These are phyloP conservation scores for Acleris cristana DNA, from an alignment of 2,888 invertebrate species.

Conservation along the genomic window DNA sequence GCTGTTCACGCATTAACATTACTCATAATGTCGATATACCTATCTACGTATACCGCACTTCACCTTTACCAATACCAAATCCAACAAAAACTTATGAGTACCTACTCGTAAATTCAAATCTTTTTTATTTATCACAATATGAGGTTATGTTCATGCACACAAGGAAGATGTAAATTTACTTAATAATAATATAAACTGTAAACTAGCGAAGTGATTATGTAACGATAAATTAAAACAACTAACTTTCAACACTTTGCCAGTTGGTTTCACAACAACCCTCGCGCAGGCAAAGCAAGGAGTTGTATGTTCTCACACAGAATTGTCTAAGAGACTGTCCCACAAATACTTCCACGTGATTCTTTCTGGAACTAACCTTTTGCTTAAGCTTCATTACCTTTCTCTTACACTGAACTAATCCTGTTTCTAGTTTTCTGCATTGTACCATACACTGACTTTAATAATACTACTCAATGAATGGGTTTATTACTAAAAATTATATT, in stretches of 20 bases:
- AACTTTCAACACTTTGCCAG: slow-evolving; percentile 32
- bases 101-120: too few relatives aligned
- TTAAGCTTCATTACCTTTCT: slow-evolving; percentile 26
- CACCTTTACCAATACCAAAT: too few relatives aligned
- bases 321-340: slow-evolving; percentile 10
- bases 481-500: slow-evolving; percentile 27
- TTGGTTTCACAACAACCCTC: slow-evolving; percentile 9
- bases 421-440: slow-evolving; percentile 24
- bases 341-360: slow-evolving; percentile 15
- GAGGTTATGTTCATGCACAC: slow-evolving; percentile 30
- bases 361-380: slow-evolving; percentile 27
- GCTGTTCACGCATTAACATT: slow-evolving; percentile 67
- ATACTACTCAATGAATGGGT: slow-evolving; percentile 16
- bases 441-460: slow-evolving; percentile 19
- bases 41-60: not conserved
- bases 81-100: too few relatives aligned
- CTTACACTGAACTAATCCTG: slow-evolving; percentile 18
- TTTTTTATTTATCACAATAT: slow-evolving; percentile 18
- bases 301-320: too few relatives aligned
- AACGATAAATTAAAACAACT: slow-evolving; percentile 33
- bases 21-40: slow-evolving; percentile 37
- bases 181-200: too few relatives aligned
- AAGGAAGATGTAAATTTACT: slow-evolving; percentile 3
- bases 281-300: slow-evolving; percentile 8
- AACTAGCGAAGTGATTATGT: slow-evolving; percentile 21